Evolutionary conservation across 2,888 invertebrate genomes (phyloP).

Genomic region (Drosophila buzzatii): DNA sequence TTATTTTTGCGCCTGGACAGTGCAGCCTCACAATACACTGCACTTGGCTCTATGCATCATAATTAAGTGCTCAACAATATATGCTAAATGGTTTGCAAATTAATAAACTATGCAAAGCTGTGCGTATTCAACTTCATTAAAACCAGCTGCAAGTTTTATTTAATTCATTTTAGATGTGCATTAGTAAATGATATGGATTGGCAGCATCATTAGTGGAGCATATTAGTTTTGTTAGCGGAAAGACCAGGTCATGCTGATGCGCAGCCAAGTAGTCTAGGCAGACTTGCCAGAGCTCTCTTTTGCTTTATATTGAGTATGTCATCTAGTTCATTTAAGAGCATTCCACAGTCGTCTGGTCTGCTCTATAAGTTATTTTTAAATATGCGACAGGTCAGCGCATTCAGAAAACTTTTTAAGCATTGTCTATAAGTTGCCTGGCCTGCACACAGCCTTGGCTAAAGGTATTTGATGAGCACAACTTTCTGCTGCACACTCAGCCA

Average conservation of each 20-base stretch:
- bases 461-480: constrained; percentile 31
- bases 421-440: constrained; percentile 50
- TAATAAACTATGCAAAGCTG: neutral
- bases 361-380: constrained; percentile 1
- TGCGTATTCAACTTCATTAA: neutral
- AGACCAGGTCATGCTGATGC: too few species aligned
- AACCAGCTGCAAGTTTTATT: neutral
- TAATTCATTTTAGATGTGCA: neutral
- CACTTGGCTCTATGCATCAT: constrained; percentile 22
- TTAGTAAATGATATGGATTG: neutral
- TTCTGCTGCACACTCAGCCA: constrained; percentile 22
- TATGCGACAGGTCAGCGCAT: constrained; percentile 64
- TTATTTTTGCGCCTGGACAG: constrained; percentile 16
- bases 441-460: constrained; percentile 27
- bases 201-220: neutral
- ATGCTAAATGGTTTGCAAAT: neutral
- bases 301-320: too few species aligned
- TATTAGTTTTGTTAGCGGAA: neutral
- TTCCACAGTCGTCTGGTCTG: constrained; percentile 12
- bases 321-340: constrained; percentile 10
- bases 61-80: neutral
- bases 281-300: too few species aligned
- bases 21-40: constrained; percentile 26
- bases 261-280: too few species aligned
- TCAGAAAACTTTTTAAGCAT: constrained; percentile 48